Conservation (phyloP, 2,113 vertebrate genomes). For the Sphaerodactylus townsendi region DNA sequence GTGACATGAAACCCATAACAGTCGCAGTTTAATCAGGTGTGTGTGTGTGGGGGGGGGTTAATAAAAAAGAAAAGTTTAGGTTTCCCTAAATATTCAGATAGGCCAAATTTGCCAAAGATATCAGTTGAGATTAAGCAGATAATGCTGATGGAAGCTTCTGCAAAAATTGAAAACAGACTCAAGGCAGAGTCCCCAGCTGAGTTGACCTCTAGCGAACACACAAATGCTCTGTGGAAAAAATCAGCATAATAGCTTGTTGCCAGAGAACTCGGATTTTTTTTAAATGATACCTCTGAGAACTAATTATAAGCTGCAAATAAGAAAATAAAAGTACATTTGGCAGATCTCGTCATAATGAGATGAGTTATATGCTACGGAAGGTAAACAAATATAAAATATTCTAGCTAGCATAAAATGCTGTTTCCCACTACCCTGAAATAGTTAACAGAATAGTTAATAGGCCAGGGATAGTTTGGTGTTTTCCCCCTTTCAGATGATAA, state of each 20-base stretch:
- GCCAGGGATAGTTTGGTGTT: background rate
- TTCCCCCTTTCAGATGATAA: background rate
- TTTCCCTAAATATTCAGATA: background rate
- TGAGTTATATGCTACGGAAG: background rate
- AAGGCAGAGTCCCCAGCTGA: background rate
- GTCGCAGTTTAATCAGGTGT: background rate
- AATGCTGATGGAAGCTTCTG: background rate
- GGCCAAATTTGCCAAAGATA: background rate
- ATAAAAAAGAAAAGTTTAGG: background rate
- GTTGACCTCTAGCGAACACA: background rate
- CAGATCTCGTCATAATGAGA: background rate
- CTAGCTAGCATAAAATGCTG: background rate
- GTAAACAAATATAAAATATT: conserved; percentile 21
- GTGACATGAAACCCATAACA: too few relatives aligned
- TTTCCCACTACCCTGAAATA: background rate
- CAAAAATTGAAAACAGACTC: background rate
- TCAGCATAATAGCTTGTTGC: background rate
- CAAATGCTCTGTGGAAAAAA: background rate
- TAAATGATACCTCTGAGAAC: conserved; percentile 7
- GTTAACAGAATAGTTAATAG: background rate
- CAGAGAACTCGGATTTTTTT: conserved; percentile 18
- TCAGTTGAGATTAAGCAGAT: conserved; percentile 1
- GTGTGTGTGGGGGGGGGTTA: too few relatives aligned
- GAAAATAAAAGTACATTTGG: background rate
- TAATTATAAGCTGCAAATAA: conserved; percentile 12